phyloP scores from a whole-genome alignment of 2,113 vertebrate genomes.

The Pterocles orientalis region DNA sequence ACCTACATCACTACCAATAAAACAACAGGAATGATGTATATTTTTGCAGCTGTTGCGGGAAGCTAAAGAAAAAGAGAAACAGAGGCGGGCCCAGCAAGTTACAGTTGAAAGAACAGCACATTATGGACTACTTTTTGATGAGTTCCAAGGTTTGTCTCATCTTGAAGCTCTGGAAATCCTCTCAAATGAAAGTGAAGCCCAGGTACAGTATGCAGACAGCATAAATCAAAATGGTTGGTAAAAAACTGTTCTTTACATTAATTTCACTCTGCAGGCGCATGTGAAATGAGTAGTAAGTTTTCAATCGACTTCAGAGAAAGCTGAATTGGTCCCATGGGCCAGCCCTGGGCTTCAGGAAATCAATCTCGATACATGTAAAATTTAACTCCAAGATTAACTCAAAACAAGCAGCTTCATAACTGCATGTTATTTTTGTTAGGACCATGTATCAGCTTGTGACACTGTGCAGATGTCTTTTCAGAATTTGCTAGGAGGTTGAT shows the following conservation, averaged over 20 bases:
- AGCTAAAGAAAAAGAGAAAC: conserved; percentile 96
- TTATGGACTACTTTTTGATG: conserved; percentile 95
- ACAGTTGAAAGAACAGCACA: conserved; percentile 87
- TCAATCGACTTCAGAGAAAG: not conserved
- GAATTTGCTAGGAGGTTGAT: not conserved
- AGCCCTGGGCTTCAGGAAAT: not conserved
- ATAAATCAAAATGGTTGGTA: not conserved
- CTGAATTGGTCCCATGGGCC: not conserved
- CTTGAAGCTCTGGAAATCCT: conserved; percentile 98
- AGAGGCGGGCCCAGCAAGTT: conserved; percentile 84
- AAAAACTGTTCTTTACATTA: not conserved
- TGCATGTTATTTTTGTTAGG: not conserved
- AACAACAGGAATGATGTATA: not conserved
- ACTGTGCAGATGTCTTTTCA: not conserved
- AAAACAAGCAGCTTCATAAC: not conserved
- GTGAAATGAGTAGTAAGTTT: not conserved
- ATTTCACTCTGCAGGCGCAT: not conserved
- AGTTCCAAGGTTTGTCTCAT: conserved; percentile 96
- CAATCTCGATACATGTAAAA: not conserved
- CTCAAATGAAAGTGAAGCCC: conserved; percentile 93
- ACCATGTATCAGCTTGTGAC: not conserved
- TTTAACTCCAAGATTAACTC: not conserved
- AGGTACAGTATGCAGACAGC: conserved; percentile 75
- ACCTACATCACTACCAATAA: not conserved
- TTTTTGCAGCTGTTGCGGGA: conserved; percentile 89